Conservation (phyloP, 2,797 vertebrate genomes). For the Thalassophryne amazonica region DNA sequence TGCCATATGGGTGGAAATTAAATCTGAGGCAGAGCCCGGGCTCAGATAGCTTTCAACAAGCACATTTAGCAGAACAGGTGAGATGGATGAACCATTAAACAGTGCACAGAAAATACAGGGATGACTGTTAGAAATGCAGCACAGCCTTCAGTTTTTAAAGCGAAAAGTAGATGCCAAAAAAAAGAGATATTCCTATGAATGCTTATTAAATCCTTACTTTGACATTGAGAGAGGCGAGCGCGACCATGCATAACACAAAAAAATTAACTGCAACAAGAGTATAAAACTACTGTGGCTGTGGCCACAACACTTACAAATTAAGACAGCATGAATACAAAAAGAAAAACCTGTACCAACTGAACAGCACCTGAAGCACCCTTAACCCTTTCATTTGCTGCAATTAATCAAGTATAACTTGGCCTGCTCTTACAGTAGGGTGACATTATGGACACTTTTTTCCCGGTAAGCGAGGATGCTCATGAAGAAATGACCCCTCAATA, state of each 20-base stretch:
- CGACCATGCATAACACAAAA: conserved; percentile 22
- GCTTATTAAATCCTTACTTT: conserved; percentile 38
- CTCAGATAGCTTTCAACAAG: conserved; percentile 60
- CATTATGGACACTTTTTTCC: too few relatives aligned
- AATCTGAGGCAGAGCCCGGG: conserved; percentile 26
- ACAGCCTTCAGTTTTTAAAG: conserved; percentile 23
- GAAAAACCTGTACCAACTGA: too few relatives aligned
- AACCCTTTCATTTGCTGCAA: too few relatives aligned
- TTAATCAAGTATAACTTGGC: too few relatives aligned
- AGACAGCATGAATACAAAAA: too few relatives aligned
- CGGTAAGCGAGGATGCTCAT: not conserved
- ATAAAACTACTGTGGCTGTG: conserved; percentile 14
- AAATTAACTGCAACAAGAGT: conserved; percentile 23
- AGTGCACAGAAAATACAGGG: conserved; percentile 37
- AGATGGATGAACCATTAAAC: conserved; percentile 52
- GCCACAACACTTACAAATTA: too few relatives aligned
- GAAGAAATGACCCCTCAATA: not conserved
- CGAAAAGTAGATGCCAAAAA: conserved; percentile 14
- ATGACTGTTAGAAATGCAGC: conserved; percentile 29
- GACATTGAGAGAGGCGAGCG: conserved; percentile 14
- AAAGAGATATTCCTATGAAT: conserved; percentile 6
- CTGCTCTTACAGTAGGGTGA: too few relatives aligned
- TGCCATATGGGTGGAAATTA: conserved; percentile 51
- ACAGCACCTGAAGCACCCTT: too few relatives aligned
- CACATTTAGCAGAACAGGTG: conserved; percentile 60